Conservation (phyloP, 2,113 vertebrate species). For the Paratilapia polleni region DNA sequence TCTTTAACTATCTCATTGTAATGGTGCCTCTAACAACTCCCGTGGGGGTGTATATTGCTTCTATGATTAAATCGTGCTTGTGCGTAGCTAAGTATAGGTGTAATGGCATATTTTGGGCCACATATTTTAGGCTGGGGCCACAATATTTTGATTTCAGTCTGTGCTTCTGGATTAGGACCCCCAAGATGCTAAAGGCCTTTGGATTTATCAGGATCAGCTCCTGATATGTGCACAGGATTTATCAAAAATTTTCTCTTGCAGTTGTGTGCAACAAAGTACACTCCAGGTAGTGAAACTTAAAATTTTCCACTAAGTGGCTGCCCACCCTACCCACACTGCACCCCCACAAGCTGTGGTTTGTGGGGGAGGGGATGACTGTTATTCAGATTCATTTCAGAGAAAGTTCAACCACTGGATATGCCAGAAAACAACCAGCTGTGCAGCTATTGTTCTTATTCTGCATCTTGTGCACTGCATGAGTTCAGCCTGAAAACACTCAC, state of each 20-base stretch:
- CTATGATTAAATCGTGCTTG: too few relatives aligned
- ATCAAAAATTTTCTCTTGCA: background rate
- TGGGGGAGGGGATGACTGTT: background rate
- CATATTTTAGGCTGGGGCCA: too few relatives aligned
- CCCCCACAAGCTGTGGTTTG: background rate
- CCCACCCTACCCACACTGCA: background rate
- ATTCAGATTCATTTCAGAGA: too few relatives aligned
- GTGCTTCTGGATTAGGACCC: too few relatives aligned
- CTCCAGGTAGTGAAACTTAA: background rate
- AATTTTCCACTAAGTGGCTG: background rate
- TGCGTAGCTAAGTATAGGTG: too few relatives aligned
- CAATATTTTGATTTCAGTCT: too few relatives aligned
- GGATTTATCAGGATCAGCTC: background rate
- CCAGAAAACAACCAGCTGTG: background rate
- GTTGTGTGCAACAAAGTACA: background rate
- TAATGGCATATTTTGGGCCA: too few relatives aligned
- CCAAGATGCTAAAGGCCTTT: too few relatives aligned
- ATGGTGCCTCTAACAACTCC: background rate
- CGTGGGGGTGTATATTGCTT: background rate
- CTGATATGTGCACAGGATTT: background rate
- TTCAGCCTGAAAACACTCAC: slow-evolving; percentile 79
- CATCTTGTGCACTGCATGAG: background rate
- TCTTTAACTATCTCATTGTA: background rate
- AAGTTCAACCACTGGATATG: background rate
- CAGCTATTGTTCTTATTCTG: background rate